Conservation (phyloP, 2,797 vertebrate genomes). For the Emys orbicularis region DNA sequence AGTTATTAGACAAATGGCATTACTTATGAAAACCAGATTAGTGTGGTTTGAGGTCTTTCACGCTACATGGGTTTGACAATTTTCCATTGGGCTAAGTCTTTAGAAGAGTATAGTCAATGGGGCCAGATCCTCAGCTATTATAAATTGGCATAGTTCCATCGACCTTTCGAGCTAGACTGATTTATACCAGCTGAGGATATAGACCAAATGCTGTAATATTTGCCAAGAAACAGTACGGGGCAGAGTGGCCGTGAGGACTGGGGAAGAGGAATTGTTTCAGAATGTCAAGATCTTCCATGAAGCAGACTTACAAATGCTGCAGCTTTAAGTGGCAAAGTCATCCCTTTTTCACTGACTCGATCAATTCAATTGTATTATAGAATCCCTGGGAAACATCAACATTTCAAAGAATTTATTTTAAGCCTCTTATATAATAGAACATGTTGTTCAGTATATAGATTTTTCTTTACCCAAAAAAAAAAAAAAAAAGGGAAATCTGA, state of each 20-base stretch:
- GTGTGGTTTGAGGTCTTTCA: slow-evolving; percentile 3
- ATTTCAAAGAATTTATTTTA: slow-evolving; percentile 27
- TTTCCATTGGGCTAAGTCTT: not conserved
- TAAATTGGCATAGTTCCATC: not conserved
- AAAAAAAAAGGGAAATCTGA: not conserved
- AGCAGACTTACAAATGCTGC: not conserved
- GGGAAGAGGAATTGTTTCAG: not conserved
- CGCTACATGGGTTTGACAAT: not conserved
- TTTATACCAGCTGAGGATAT: not conserved
- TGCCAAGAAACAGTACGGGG: not conserved
- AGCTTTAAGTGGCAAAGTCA: not conserved
- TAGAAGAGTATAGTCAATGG: not conserved
- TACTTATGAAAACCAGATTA: not conserved
- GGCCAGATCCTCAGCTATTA: not conserved
- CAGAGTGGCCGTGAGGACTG: not conserved
- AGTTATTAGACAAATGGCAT: not conserved
- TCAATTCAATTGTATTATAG: not conserved
- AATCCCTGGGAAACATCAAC: not conserved
- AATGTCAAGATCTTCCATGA: not conserved
- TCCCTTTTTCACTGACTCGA: not conserved
- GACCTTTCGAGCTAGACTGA: not conserved
- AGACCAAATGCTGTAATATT: not conserved
- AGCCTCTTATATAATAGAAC: not conserved
- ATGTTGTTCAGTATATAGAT: not conserved
- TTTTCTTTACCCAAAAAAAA: slow-evolving; percentile 7